Base-by-base conservation (phyloP, 2,888 invertebrate genomes). In the Chloromyia formosa region DNA sequence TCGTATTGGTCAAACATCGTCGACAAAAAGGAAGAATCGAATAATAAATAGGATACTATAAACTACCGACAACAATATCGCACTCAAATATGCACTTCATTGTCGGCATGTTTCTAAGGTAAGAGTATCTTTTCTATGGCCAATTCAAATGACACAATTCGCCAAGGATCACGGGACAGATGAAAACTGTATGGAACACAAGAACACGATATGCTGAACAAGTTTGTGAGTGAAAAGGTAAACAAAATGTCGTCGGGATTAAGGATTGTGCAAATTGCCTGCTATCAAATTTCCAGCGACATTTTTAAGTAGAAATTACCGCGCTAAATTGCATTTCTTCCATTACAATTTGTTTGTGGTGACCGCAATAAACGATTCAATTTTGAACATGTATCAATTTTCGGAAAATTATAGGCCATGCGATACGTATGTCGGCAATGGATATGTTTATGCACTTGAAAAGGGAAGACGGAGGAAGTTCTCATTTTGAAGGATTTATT, bases 281-380 rank as follows among this genome's bases (percentile, higher is more conserved):
- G 42, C 40, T 71, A 71, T 71, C 71, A 56, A 14, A 58, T 71
- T 58, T 71, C 71, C 40, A 16, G 14, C 3, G 56, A 20, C 16
- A 27, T 18, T 58, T 71, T 58, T 18, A 54, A 53, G 1, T 27
- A 23, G 40, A 58, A 71, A 53, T 71, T 53, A 22, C 66, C 71
- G 56, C 71, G 56, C 22, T 71, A 56, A 71, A 71, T 71, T 71
- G 53, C 71, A 71, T 71, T 71, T 71, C 56, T 40, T 58, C 40
- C 58, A 40, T 71, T 58, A 56, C 56, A 71, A 71, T 71, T 71
- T 71, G 71, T 71, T 71, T 71, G 71, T 71, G 71, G 71, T 71
- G 71, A 71, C 71, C 71, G 71, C 71, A 71, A 71, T 58, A 71
- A 71, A 71, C 71, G 56, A 71, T 71, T 58, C 56, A 71, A 66